phyloP scores from a whole-genome alignment of 2,888 invertebrate genomes.

The Leptinotarsa peninsularis region DNA sequence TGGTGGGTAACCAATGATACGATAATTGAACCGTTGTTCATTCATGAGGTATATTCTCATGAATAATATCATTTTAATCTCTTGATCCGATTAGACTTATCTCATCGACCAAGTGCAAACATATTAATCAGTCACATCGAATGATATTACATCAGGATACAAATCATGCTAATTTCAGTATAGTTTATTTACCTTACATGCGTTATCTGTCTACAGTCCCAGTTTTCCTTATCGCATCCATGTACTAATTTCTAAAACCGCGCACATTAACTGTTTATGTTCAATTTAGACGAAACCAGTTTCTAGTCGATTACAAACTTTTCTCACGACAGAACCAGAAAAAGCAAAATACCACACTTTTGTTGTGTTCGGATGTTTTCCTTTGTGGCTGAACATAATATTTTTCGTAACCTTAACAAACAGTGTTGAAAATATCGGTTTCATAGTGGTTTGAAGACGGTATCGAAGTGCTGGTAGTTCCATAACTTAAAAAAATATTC shows the following conservation, averaged over 20 bases:
- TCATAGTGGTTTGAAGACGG: conserved; percentile 10
- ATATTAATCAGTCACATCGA: neutral
- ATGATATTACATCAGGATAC: neutral
- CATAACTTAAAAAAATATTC: conserved; percentile 21
- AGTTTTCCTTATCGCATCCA: conserved; percentile 15
- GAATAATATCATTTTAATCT: no score
- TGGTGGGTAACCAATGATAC: no score
- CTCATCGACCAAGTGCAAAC: neutral
- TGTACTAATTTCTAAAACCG: conserved; percentile 4
- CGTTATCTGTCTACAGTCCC: conserved; percentile 14
- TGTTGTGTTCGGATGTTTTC: conserved; percentile 9
- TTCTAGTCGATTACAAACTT: conserved; percentile 1
- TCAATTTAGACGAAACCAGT: conserved; percentile 13
- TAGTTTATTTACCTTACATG: conserved; percentile 7
- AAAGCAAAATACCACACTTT: neutral
- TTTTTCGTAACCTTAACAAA: conserved; percentile 3
- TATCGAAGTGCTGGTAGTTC: conserved; percentile 4
- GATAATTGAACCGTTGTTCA: no score
- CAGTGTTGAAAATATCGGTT: neutral
- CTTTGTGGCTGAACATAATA: neutral
- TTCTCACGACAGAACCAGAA: neutral
- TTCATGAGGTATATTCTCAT: no score
- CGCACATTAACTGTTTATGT: conserved; percentile 1
- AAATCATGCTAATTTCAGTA: conserved; percentile 9
- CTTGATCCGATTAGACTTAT: no score